These are phyloP conservation scores for Zhengitettix transpicula DNA, from an alignment of 2,888 invertebrate genomes.

Conservation along the genomic window DNA sequence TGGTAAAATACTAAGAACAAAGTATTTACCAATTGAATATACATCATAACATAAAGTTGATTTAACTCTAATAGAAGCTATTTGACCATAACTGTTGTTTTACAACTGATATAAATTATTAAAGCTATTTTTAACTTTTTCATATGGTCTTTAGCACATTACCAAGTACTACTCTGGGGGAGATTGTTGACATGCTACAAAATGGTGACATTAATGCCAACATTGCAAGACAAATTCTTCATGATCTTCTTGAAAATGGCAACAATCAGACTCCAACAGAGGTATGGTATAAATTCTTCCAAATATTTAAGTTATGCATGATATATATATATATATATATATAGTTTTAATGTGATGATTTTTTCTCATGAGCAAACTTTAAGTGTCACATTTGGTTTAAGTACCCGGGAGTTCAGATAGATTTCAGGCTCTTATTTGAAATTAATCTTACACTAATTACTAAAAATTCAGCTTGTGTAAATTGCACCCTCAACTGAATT, in stretches of 20 bases:
- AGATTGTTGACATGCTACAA: conserved; percentile 44
- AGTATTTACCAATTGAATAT: too few relatives aligned
- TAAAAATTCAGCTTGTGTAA: too few relatives aligned
- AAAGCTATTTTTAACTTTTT: conserved; percentile 1
- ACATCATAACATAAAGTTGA: background rate
- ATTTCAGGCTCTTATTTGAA: too few relatives aligned
- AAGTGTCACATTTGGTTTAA: too few relatives aligned
- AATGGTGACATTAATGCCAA: conserved; percentile 42
- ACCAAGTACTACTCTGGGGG: conserved; percentile 35
- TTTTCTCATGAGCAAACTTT: too few relatives aligned
- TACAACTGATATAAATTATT: background rate
- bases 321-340: too few relatives aligned
- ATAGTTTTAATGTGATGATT: too few relatives aligned
- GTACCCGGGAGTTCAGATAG: too few relatives aligned
- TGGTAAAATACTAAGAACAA: background rate
- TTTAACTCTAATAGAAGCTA: too few relatives aligned
- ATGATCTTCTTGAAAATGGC: conserved; percentile 26
- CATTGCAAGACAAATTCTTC: conserved; percentile 34
- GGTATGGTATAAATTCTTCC: conserved; percentile 19
- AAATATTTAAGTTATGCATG: background rate
- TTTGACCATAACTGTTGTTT: too few relatives aligned
- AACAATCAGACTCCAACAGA: conserved; percentile 23
- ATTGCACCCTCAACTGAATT: too few relatives aligned
- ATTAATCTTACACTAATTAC: too few relatives aligned
- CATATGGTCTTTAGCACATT: conserved; percentile 27